Evolutionary conservation across 2,888 invertebrate species (phyloP).

Genomic region (Diogma glabrata): DNA sequence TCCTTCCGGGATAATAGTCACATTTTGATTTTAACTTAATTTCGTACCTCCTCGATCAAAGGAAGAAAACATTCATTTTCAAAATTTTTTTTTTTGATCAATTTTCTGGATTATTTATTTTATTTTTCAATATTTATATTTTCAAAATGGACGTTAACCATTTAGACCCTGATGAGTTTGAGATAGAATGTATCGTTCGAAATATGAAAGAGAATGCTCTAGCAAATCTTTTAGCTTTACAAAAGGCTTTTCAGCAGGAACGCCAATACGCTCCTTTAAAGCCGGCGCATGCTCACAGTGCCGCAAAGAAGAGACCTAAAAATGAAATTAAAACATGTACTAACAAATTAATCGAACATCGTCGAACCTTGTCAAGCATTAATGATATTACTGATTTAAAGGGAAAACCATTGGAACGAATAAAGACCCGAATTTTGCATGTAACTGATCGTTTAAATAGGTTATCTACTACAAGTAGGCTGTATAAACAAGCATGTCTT

Average conservation of each 20-base stretch:
- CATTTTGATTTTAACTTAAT: too few relatives aligned
- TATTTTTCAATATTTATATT: too few relatives aligned
- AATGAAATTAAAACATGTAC: not conserved
- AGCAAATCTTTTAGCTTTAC: not conserved
- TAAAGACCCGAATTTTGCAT: not conserved
- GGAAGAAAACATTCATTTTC: too few relatives aligned
- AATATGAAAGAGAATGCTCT: not conserved
- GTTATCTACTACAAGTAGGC: not conserved
- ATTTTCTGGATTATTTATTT: too few relatives aligned
- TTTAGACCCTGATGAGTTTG: not conserved
- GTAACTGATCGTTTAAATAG: not conserved
- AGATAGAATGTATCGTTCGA: not conserved
- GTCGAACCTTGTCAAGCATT: not conserved
- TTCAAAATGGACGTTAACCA: not conserved
- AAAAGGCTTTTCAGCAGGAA: not conserved
- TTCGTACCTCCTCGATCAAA: too few relatives aligned
- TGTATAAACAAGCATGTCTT: not conserved
- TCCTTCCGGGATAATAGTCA: too few relatives aligned
- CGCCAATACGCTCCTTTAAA: not conserved
- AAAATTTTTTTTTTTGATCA: too few relatives aligned
- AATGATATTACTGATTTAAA: not conserved
- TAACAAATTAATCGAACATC: not conserved
- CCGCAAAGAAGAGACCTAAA: not conserved
- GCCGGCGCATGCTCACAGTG: not conserved
- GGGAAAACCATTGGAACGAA: not conserved